Base-by-base conservation (phyloP, 2,113 vertebrate genomes). In the Catharus minimus region DNA sequence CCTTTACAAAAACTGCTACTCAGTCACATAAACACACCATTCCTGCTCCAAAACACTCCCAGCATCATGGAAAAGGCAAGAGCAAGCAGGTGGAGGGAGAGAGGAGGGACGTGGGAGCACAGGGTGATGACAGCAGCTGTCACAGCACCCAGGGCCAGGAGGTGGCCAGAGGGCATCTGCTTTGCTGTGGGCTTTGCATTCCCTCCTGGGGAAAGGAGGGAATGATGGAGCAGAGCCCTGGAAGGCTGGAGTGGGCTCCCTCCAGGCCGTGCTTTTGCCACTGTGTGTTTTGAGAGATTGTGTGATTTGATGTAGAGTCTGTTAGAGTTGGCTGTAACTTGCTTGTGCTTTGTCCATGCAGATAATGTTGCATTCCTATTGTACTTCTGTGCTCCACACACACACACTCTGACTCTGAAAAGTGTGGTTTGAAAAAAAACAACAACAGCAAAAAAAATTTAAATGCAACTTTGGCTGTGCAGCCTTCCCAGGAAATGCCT, bases 281-380 rank as follows among this genome's bases (percentile, higher is more conserved):
- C 69, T 71, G 64, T 49, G 12, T 52, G 27, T 56, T 91, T 49
- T 13, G 71, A 72, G 71, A 75, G 78, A 38, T 38, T 8, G 82
- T 57, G 58, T 55, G 67, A 55, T 80, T 88, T 89, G 91, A 89
- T 77, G 67, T 41, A 86, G 83, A 67, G 78, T 26, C 82, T 39
- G 84, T 49, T 49, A 80, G 82, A 43, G 82, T n/a, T 60, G 87
- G 88, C 95, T 72, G 77, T 73, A 81, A 88, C 82, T 93, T 41
- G 80, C 72, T 80, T 78, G 18, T 2, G 0, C 24, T 72, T 36
- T 62, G 84, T 86, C 86, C 46, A 5, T 38, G 72, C 56, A 95
- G 85, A 82, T 83, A 16, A 90, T 86, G 85, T 64, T 79, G 73
- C 30, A 8, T 90, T 72, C 33, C 0, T 36, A 4, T 61, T 41